Conservation (phyloP, 2,888 invertebrate genomes). For the Antheraea yamamai region DNA sequence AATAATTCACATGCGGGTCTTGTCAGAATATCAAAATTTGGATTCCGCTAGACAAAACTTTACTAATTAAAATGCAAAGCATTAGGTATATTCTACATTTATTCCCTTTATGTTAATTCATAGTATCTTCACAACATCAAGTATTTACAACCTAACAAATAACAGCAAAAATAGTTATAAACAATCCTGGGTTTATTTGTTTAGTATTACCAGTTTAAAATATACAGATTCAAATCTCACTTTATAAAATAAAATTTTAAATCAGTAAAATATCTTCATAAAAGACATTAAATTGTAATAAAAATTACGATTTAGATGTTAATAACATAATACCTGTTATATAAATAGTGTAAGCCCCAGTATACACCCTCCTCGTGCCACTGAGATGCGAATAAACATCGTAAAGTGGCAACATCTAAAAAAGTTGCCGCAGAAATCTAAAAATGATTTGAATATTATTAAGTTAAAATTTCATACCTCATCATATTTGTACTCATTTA, state of each 20-base stretch:
- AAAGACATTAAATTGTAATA: not conserved
- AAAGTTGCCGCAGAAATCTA: constrained; percentile 95
- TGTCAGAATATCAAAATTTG: too few species aligned
- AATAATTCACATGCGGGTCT: not conserved
- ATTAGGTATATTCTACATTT: not conserved
- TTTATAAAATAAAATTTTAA: not conserved
- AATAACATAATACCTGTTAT: constrained; percentile 85
- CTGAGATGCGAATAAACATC: constrained; percentile 97
- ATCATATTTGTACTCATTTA: not conserved
- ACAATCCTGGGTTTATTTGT: not conserved
- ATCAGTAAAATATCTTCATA: not conserved
- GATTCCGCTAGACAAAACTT: not conserved
- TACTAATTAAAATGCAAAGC: not conserved
- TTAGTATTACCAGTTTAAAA: not conserved
- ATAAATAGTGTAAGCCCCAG: constrained; percentile 97
- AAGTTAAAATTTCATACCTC: not conserved
- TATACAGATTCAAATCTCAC: not conserved
- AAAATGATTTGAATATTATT: constrained; percentile 17
- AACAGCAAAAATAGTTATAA: not conserved
- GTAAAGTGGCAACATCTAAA: constrained; percentile 96
- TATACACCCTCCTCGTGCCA: constrained; percentile 99
- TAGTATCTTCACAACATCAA: too few species aligned
- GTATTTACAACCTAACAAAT: too few species aligned
- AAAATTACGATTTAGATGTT: not conserved
- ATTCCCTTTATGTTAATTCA: not conserved